phyloP scores from a whole-genome alignment of 2,888 invertebrate species.

The Cynaeus angustus region DNA sequence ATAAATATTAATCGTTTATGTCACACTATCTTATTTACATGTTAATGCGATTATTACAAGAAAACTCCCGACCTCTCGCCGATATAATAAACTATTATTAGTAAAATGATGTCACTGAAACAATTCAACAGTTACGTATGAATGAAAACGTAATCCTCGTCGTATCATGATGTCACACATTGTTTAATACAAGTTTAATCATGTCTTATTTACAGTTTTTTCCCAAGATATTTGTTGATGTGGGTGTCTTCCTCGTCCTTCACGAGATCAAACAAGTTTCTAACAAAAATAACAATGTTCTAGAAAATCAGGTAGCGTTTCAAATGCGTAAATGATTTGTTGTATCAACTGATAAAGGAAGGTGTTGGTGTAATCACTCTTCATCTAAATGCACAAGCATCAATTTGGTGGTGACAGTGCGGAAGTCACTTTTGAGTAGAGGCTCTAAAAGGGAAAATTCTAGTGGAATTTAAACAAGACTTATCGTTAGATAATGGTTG shows the following conservation, averaged over 20 bases:
- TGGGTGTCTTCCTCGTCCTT: slow-evolving; percentile 39
- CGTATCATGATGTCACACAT: slow-evolving; percentile 45
- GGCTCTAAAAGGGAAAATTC: slow-evolving; percentile 1
- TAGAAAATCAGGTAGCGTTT: slow-evolving; percentile 36
- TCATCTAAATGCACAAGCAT: background rate
- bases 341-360: slow-evolving; percentile 13
- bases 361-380: background rate
- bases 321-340: slow-evolving; percentile 37
- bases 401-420: background rate
- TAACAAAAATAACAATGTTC: slow-evolving; percentile 21
- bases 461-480: background rate
- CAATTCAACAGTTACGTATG: slow-evolving; percentile 54
- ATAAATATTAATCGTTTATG: slow-evolving; percentile 24
- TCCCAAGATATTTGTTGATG: slow-evolving; percentile 11
- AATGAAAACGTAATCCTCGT: slow-evolving; percentile 55
- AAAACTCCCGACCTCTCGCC: slow-evolving; percentile 41
- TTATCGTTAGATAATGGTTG: too few species aligned
- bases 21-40: slow-evolving; percentile 25
- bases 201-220: slow-evolving; percentile 17
- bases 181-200: slow-evolving; percentile 25
- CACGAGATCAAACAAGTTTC: slow-evolving; percentile 27
- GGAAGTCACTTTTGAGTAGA: background rate
- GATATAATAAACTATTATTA: slow-evolving; percentile 51
- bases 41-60: slow-evolving; percentile 36
- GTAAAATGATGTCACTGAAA: slow-evolving; percentile 55